Evolutionary conservation across 2,888 invertebrate species (phyloP), one percentile per base, ranked within the genome.

Genomic region (Copidosoma aretas): DNA sequence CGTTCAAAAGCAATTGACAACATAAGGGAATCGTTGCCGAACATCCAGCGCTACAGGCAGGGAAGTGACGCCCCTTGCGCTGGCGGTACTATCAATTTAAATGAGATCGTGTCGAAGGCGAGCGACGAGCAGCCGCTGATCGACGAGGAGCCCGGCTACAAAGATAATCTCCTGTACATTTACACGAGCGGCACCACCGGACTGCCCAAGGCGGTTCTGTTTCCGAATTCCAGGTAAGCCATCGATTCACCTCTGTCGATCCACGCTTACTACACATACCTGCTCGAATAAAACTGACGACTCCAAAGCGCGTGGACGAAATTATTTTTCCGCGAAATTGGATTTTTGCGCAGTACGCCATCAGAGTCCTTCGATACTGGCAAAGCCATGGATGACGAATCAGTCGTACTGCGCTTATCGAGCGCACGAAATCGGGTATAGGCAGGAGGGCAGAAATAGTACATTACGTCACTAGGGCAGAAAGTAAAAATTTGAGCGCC

Each of bases 111-210:
- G 59, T 60, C 74, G 3, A 77, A 79, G 52, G 78, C 81, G n/a
- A 77, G 77, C 19, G 76, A 75, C 2, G 73, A 78, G 5, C 75
- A 82, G 43, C 82, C 84, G 1, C 69, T 76, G 1, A 79, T 82
- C 0, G 73, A 77, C 4, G 75, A 82, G 12, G 79, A 79, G 67
- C 81, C 83, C 10, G 79, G 80, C 39, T 86, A 84, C 70, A 78
- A 78, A 52, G 87, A 87, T 75, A 84, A 84, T 66, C 81, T 91
- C 56, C 84, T 90, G 68, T 91, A 90, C 78, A 89, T 91, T 74
- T 91, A 88, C 81, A 91, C 91, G 1, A 90, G 89, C 69, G 91
- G 91, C 41, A 91, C 91, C 0, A 91, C 91, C 24, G 91, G 91
- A 10, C 78, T 90, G 70, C 90, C 90, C 0, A 91, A 90, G 77